These are phyloP conservation scores for Hyposoter dolosus DNA, from an alignment of 2,888 invertebrate genomes.

Conservation along the genomic window DNA sequence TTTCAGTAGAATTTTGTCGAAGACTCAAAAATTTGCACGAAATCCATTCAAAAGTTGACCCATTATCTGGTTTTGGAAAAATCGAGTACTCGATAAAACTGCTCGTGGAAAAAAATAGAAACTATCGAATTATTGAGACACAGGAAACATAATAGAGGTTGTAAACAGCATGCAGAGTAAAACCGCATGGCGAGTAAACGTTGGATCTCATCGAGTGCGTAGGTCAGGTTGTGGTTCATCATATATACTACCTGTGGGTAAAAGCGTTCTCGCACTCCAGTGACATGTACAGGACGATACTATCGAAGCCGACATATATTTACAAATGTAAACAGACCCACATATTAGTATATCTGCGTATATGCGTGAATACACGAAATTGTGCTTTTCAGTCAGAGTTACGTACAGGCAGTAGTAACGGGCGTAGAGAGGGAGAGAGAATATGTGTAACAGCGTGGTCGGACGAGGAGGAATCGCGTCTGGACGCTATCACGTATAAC, in stretches of 20 bases:
- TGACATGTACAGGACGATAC: constrained; percentile 5
- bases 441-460: constrained; percentile 39
- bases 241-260: constrained; percentile 75
- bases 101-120: background rate
- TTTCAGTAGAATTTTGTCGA: background rate
- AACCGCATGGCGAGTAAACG: constrained; percentile 26
- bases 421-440: background rate
- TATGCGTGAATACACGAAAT: background rate
- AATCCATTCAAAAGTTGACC: too few species aligned
- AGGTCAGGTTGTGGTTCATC: constrained; percentile 76
- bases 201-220: constrained; percentile 58
- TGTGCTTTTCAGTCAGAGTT: background rate
- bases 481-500: constrained; percentile 59
- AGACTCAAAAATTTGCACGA: background rate
- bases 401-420: constrained; percentile 16
- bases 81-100: background rate
- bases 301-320: background rate
- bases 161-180: constrained; percentile 42
- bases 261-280: constrained; percentile 18
- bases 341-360: background rate
- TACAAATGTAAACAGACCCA: background rate
- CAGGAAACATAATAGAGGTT: constrained; percentile 23
- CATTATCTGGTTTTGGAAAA: background rate
- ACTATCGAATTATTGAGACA: background rate
- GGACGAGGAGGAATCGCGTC: constrained; percentile 29